Percentiles rank a stretch among this genome's conserved stretches.
phyloP scores from a whole-genome alignment of 1,140 invertebrate genomes.

The Hylyphantes graminicola region DNA sequence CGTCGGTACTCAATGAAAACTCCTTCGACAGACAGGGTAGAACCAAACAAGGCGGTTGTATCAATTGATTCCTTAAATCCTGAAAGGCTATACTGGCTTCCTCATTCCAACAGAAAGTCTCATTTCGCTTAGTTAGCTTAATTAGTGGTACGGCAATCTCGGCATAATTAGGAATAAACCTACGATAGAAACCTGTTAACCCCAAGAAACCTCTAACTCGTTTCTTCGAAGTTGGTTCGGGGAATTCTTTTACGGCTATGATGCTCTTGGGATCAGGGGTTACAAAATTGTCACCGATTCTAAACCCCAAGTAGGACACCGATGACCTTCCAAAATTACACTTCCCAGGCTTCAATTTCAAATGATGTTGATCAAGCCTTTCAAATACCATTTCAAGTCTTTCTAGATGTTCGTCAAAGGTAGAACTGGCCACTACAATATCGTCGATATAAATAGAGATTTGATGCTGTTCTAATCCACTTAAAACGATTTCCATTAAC shows the following conservation, averaged over 20 bases:
- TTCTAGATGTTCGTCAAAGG: too few species aligned
- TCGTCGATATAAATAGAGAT: too few species aligned
- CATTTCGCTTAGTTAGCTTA: slow-evolving; percentile 61
- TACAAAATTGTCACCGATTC: slow-evolving; percentile 65
- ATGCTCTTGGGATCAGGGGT: slow-evolving; percentile 67
- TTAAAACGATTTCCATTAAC: too few species aligned
- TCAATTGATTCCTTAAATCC: not conserved
- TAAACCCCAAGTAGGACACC: slow-evolving; percentile 62
- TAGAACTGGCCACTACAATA: too few species aligned
- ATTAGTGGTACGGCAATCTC: slow-evolving; percentile 65
- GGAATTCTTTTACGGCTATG: slow-evolving; percentile 64
- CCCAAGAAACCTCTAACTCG: slow-evolving; percentile 69
- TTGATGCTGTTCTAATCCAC: too few species aligned
- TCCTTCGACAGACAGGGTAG: not conserved
- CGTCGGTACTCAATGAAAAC: not conserved
- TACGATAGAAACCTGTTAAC: slow-evolving; percentile 68
- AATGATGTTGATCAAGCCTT: slow-evolving; percentile 29
- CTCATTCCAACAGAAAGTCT: not conserved
- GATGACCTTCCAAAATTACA: slow-evolving; percentile 45
- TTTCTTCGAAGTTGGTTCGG: slow-evolving; percentile 65
- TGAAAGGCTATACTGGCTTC: not conserved
- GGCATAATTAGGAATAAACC: slow-evolving; percentile 68
- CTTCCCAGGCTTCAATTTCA: slow-evolving; percentile 62
- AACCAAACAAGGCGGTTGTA: not conserved
- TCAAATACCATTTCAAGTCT: slow-evolving; percentile 41